Percentiles rank a stretch among this genome's conserved stretches.
phyloP scores from a whole-genome alignment of 2,797 vertebrate genomes.

The Meda fulgida region DNA sequence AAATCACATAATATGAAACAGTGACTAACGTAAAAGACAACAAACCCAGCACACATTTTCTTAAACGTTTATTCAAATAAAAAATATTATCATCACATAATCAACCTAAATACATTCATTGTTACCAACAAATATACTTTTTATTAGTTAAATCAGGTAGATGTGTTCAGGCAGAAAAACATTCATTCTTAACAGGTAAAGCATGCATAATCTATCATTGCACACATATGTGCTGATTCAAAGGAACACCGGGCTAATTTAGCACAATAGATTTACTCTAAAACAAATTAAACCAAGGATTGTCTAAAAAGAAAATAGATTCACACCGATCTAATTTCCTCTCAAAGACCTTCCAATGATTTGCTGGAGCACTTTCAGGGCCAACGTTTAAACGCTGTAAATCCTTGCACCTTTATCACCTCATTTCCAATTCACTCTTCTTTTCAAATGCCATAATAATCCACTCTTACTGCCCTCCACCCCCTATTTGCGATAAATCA shows the following conservation, averaged over 20 bases:
- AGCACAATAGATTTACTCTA: slow-evolving; percentile 3
- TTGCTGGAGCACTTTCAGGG: slow-evolving; percentile 52
- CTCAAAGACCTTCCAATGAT: slow-evolving; percentile 24
- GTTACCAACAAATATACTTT: background rate
- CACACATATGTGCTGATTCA: background rate
- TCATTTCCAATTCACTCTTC: slow-evolving; percentile 58
- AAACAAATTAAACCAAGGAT: slow-evolving; percentile 4
- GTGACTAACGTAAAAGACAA: background rate
- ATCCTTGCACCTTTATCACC: slow-evolving; percentile 56
- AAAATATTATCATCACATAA: background rate
- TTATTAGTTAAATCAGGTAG: background rate
- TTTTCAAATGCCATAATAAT: slow-evolving; percentile 56
- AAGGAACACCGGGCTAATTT: background rate
- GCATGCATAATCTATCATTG: background rate
- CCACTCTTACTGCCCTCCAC: slow-evolving; percentile 35
- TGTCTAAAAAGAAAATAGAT: background rate
- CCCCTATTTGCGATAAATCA: slow-evolving; percentile 50
- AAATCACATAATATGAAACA: background rate
- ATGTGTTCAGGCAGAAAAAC: background rate
- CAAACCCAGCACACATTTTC: background rate
- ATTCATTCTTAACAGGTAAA: background rate
- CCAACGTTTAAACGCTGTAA: slow-evolving; percentile 54
- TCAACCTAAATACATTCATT: background rate
- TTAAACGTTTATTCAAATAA: background rate
- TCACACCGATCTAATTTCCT: slow-evolving; percentile 6